These are phyloP conservation scores for Hystrix brachyura DNA, from an alignment of 2,113 vertebrate genomes.

Conservation along the genomic window DNA sequence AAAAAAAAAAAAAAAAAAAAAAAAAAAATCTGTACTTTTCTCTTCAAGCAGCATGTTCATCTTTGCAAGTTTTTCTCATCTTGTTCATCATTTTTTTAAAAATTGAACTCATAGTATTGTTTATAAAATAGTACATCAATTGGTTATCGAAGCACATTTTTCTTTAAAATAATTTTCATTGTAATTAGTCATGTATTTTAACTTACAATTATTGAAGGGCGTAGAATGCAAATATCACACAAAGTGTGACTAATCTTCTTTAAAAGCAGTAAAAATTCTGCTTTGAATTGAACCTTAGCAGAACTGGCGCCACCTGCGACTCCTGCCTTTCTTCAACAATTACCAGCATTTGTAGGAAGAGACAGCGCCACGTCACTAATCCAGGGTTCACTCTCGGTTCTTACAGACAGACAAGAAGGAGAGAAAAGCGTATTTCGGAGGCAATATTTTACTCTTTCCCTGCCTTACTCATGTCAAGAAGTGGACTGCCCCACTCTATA, in stretches of 20 bases:
- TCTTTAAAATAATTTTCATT: background rate
- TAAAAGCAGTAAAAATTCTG: background rate
- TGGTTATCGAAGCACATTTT: background rate
- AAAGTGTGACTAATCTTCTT: background rate
- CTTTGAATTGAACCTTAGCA: background rate
- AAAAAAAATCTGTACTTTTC: background rate
- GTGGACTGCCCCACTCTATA: fast-evolving
- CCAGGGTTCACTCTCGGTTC: fast-evolving
- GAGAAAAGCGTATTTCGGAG: fast-evolving
- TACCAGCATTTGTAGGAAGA: background rate
- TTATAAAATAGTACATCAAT: background rate
- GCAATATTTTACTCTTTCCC: background rate
- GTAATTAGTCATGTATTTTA: background rate
- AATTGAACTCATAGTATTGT: background rate
- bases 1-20: too few relatives aligned
- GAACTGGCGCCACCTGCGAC: background rate
- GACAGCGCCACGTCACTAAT: background rate
- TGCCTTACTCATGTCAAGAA: background rate
- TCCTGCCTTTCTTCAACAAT: background rate
- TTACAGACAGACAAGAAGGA: background rate
- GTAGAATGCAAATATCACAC: background rate
- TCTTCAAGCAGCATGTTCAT: background rate
- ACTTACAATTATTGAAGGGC: background rate
- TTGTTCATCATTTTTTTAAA: background rate
- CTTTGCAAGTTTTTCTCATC: background rate